Conservation (phyloP, 2,797 vertebrate species). For the Spinus olivaceus region DNA sequence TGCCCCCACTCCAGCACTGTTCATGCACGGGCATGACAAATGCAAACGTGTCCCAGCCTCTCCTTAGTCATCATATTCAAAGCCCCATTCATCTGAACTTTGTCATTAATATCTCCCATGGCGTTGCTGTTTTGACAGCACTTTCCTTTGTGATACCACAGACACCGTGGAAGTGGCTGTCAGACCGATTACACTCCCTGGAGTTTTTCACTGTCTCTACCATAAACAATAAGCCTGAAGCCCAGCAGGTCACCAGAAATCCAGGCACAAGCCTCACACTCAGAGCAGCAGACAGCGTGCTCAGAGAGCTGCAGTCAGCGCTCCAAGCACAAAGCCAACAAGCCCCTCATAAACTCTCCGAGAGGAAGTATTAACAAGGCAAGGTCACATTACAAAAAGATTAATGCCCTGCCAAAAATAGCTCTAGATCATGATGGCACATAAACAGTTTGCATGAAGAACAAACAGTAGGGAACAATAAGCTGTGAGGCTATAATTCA, state of each 20-base stretch:
- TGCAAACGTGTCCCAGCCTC: not conserved
- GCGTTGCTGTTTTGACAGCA: constrained; percentile 24
- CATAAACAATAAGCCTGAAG: not conserved
- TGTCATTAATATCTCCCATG: not conserved
- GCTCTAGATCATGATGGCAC: not conserved
- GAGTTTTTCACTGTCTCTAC: not conserved
- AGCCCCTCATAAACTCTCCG: not conserved
- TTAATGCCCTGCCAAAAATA: not conserved
- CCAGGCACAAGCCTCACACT: not conserved
- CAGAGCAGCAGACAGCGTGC: not conserved
- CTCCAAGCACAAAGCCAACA: not conserved
- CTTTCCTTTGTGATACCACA: constrained; percentile 16
- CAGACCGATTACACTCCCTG: constrained; percentile 21
- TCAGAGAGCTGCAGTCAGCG: not conserved
- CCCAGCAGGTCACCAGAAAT: constrained; percentile 19
- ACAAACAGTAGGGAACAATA: constrained; percentile 2
- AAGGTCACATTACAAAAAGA: constrained; percentile 7
- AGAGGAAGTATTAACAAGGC: not conserved
- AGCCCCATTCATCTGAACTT: not conserved
- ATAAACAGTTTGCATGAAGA: constrained; percentile 8
- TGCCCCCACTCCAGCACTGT: not conserved
- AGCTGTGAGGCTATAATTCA: not conserved
- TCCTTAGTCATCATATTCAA: constrained; percentile 11
- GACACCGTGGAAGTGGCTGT: constrained; percentile 36
- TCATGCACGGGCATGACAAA: not conserved